Conservation (phyloP, 2,888 invertebrate species). For the Apodemia duryi region DNA sequence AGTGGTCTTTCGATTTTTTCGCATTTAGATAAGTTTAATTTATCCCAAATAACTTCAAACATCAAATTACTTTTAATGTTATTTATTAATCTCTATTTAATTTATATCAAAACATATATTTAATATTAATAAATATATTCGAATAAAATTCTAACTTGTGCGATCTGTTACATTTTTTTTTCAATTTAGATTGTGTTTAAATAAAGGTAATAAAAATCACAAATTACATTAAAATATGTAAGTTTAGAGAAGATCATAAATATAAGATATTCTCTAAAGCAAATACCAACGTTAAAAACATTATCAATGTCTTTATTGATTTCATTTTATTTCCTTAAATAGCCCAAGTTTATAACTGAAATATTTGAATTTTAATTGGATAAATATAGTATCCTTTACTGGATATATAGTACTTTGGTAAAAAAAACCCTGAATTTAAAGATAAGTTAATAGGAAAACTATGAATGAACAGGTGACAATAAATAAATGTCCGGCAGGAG, state of each 20-base stretch:
- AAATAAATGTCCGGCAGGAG: constrained; percentile 65
- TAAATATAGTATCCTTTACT: not conserved
- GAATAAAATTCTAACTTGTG: not conserved
- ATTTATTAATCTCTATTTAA: not conserved
- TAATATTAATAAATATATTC: not conserved
- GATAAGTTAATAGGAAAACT: constrained; percentile 21
- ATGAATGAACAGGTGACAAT: constrained; percentile 43
- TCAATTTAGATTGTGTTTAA: not conserved
- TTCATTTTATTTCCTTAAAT: too few relatives aligned
- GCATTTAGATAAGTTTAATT: not conserved
- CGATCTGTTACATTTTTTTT: not conserved
- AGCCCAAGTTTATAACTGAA: too few relatives aligned
- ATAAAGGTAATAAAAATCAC: not conserved
- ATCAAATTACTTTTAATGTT: not conserved
- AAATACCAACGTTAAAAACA: too few relatives aligned
- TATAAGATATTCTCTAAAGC: too few relatives aligned
- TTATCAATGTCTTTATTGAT: too few relatives aligned
- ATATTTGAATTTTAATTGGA: constrained; percentile 1
- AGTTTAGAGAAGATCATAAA: not conserved
- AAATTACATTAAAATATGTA: not conserved
- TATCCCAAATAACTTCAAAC: not conserved
- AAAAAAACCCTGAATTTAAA: constrained; percentile 14
- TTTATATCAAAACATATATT: too few relatives aligned
- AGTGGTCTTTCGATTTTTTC: not conserved
- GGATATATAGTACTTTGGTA: too few relatives aligned